Evolutionary conservation across 2,113 vertebrate genomes (phyloP).

Genomic region (Osmerus eperlanus): DNA sequence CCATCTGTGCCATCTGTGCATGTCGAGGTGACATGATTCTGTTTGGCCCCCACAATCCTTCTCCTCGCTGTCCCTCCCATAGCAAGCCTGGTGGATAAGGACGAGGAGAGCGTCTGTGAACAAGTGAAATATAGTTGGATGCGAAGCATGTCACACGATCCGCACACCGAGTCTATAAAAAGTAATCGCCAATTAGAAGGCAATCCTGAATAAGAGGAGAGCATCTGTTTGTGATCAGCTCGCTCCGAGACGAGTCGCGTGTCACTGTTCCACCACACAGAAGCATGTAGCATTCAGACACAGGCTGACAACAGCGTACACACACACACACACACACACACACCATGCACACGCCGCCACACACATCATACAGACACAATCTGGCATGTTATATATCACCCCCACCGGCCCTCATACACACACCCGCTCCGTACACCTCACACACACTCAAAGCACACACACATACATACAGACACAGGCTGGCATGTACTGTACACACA

Average conservation of each 20-base stretch:
- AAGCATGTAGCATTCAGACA: neutral
- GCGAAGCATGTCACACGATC: constrained; percentile 56
- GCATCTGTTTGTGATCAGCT: constrained; percentile 62
- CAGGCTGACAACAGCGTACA: neutral
- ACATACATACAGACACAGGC: neutral
- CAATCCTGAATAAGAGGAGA: constrained; percentile 58
- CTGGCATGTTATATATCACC: too few species aligned
- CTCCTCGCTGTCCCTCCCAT: constrained; percentile 8
- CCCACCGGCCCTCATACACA: neutral
- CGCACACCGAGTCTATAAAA: constrained; percentile 65
- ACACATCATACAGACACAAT: neutral
- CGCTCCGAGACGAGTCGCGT: constrained; percentile 38
- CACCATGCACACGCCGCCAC: neutral
- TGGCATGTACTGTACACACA: neutral
- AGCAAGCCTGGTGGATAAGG: neutral
- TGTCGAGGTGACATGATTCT: constrained; percentile 37
- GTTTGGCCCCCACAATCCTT: constrained; percentile 21
- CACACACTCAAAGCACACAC: neutral
- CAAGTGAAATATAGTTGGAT: constrained; percentile 57
- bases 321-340: neutral
- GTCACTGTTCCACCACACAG: constrained; percentile 33
- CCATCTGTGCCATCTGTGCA: constrained; percentile 49
- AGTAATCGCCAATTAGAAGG: constrained; percentile 70
- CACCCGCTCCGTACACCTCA: neutral
- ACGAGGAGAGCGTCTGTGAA: constrained; percentile 49